Percentiles rank a stretch among this genome's conserved stretches.
Conservation (phyloP, 1,140 invertebrate genomes). For the Megalonaias nervosa region DNA sequence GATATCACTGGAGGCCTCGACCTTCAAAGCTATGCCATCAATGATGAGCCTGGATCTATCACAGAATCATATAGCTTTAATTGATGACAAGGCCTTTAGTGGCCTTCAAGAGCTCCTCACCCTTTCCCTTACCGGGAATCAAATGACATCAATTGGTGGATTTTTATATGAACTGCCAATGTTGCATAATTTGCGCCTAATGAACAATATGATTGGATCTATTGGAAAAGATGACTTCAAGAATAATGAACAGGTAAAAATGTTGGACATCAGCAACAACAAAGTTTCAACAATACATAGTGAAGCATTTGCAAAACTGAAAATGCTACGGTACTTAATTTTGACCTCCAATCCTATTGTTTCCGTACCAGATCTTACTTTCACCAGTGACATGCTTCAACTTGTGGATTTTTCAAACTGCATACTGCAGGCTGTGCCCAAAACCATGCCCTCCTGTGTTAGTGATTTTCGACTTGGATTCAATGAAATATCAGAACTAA, state of each 20-base stretch:
- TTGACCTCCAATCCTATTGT: constrained; percentile 84
- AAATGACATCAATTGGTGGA: constrained; percentile 64
- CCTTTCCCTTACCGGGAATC: constrained; percentile 72
- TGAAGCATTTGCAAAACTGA: constrained; percentile 80
- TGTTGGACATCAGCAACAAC: constrained; percentile 79
- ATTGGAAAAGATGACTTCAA: constrained; percentile 84
- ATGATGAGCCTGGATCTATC: constrained; percentile 76
- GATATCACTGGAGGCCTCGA: constrained; percentile 31
- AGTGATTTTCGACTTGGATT: constrained; percentile 83
- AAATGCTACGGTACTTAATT: constrained; percentile 85
- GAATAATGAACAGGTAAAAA: constrained; percentile 66
- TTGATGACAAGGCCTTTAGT: constrained; percentile 74
- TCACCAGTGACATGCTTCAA: constrained; percentile 71
- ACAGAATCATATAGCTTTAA: constrained; percentile 76
- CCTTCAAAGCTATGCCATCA: constrained; percentile 45
- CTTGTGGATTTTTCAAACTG: constrained; percentile 87
- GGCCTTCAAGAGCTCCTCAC: constrained; percentile 66
- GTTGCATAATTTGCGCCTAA: constrained; percentile 82
- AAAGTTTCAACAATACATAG: constrained; percentile 76
- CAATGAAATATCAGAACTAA: constrained; percentile 83
- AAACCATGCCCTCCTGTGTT: constrained; percentile 87
- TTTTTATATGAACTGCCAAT: constrained; percentile 69
- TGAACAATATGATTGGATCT: constrained; percentile 80
- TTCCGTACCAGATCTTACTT: constrained; percentile 81
- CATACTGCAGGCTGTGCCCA: constrained; percentile 84